phyloP scores from a whole-genome alignment of 2,113 vertebrate genomes.

The Stegostoma tigrinum region DNA sequence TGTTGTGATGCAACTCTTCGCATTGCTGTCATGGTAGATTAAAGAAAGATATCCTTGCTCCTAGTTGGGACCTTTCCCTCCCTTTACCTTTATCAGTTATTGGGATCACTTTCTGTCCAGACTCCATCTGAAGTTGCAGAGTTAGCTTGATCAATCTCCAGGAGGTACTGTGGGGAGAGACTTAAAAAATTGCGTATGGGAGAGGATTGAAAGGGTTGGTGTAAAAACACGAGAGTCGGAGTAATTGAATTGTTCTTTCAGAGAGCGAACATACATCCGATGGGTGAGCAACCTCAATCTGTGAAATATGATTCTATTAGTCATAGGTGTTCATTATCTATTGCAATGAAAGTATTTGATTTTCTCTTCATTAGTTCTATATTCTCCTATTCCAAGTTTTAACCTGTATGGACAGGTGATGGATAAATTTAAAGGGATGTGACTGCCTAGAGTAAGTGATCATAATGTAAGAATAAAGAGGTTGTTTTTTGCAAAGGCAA shows the following conservation, averaged over 20 bases:
- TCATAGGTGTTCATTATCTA: neutral
- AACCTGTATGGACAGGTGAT: neutral
- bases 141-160: neutral
- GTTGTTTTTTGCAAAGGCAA: neutral
- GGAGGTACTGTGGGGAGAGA: neutral
- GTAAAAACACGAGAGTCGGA: neutral
- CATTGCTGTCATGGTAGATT: neutral
- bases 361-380: neutral
- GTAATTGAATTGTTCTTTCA: neutral
- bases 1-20: neutral
- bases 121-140: neutral
- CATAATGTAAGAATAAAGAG: neutral
- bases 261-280: neutral
- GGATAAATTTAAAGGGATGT: neutral
- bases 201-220: neutral
- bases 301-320: neutral
- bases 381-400: neutral
- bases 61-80: neutral
- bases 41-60: neutral
- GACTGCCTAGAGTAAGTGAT: neutral
- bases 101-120: neutral
- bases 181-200: neutral
- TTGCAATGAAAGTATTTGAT: neutral
- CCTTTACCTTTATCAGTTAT: neutral
- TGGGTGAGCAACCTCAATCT: neutral